Conservation (phyloP, 2,888 invertebrate genomes). For the Eristalis intricaria region DNA sequence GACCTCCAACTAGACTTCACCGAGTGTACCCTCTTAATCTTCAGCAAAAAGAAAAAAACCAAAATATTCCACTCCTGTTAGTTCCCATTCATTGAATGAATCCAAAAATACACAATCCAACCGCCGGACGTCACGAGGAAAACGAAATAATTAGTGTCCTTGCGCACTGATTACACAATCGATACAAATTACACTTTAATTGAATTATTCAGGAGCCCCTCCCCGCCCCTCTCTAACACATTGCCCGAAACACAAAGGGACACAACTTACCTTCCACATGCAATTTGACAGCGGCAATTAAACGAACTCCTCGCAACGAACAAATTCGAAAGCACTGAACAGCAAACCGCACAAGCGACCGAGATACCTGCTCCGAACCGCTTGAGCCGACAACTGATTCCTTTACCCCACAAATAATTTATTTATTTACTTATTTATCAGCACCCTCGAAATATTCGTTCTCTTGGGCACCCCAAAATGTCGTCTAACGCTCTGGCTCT, state of each 20-base stretch:
- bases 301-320: neutral
- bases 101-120: neutral
- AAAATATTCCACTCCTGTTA: too few species aligned
- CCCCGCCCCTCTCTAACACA: neutral
- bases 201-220: neutral
- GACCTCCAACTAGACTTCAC: too few species aligned
- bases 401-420: conserved; percentile 31
- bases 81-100: too few species aligned
- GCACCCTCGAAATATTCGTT: neutral
- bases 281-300: neutral
- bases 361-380: conserved; percentile 33
- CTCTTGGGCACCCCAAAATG: neutral
- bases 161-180: neutral
- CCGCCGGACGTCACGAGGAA: neutral
- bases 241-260: neutral
- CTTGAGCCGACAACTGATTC: conserved; percentile 46
- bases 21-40: too few species aligned
- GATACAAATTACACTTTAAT: neutral
- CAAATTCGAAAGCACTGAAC: neutral
- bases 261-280: neutral
- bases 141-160: neutral
- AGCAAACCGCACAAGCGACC: neutral
- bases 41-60: too few species aligned
- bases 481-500: conserved; percentile 2
- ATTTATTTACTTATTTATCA: conserved; percentile 42